phyloP scores from a whole-genome alignment of 92 coral and sea anemone genomes.

The Epizoanthus scotinus region DNA sequence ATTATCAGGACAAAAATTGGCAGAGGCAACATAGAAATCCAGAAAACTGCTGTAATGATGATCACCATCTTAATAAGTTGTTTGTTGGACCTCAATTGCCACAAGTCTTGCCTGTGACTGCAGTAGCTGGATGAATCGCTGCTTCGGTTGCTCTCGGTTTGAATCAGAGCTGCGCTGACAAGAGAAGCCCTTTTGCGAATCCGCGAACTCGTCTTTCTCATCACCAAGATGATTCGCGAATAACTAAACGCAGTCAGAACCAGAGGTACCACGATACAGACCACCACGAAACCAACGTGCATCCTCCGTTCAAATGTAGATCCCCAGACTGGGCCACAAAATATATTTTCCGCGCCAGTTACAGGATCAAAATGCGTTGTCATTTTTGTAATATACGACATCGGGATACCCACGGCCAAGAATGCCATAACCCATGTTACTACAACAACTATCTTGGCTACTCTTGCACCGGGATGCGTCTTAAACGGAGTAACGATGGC shows the following conservation, averaged over 20 bases:
- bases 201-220: conserved; percentile 64
- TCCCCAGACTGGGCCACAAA: conserved; percentile 71
- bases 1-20: conserved; percentile 70
- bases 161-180: conserved; percentile 32
- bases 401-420: conserved; percentile 76
- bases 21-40: conserved; percentile 90
- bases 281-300: conserved; percentile 71
- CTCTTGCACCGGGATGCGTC: conserved; percentile 50
- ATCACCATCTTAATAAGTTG: conserved; percentile 90
- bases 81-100: conserved; percentile 61
- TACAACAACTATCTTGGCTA: conserved; percentile 63
- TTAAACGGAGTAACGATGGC: conserved; percentile 80
- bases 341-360: conserved; percentile 42
- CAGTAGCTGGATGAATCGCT: conserved; percentile 44
- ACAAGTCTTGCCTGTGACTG: conserved; percentile 56
- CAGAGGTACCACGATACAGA: conserved; percentile 68
- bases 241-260: conserved; percentile 73
- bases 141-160: conserved; percentile 24
- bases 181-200: conserved; percentile 46
- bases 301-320: conserved; percentile 58
- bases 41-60: conserved; percentile 82
- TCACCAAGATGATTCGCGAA: conserved; percentile 56
- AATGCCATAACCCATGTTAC: conserved; percentile 75
- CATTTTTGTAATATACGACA: conserved; percentile 69
- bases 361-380: conserved; percentile 45